Evolutionary conservation across 2,888 invertebrate genomes (phyloP).

Genomic region (Fabriciana adippe): DNA sequence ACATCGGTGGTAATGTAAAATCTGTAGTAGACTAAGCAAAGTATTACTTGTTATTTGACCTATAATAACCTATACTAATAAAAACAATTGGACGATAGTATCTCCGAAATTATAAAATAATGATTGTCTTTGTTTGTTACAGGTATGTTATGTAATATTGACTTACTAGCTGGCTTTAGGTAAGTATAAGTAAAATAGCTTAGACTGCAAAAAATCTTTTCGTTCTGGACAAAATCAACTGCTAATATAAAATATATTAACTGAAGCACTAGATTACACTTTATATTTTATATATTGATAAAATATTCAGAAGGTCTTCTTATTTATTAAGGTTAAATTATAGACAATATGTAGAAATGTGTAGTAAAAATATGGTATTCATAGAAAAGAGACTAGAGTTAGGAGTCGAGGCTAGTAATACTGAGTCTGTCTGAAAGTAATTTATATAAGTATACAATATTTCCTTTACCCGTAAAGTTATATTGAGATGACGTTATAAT

Average conservation of each 20-base stretch:
- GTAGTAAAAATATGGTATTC: no score
- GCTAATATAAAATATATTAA: no score
- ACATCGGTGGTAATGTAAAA: no score
- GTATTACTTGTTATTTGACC: conserved; percentile 4
- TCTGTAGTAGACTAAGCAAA: not conserved
- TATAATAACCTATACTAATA: conserved; percentile 21
- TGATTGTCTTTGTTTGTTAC: conserved; percentile 71
- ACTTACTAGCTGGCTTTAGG: conserved; percentile 47
- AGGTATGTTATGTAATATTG: conserved; percentile 63
- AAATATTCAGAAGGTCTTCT: no score
- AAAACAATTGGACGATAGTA: conserved; percentile 46
- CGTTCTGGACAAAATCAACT: not conserved
- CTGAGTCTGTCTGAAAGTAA: no score
- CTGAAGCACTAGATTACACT: no score
- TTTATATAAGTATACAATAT: not conserved
- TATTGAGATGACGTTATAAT: conserved; percentile 42
- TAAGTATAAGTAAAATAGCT: conserved; percentile 42
- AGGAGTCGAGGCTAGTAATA: no score
- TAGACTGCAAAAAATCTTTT: conserved; percentile 9
- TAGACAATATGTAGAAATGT: no score
- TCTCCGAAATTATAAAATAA: conserved; percentile 53
- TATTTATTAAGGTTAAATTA: no score
- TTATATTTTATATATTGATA: no score
- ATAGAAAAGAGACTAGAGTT: no score
- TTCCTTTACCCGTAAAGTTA: conserved; percentile 9